phyloP scores from a whole-genome alignment of 2,113 vertebrate genomes.

The Tychaedon coryphoeus region DNA sequence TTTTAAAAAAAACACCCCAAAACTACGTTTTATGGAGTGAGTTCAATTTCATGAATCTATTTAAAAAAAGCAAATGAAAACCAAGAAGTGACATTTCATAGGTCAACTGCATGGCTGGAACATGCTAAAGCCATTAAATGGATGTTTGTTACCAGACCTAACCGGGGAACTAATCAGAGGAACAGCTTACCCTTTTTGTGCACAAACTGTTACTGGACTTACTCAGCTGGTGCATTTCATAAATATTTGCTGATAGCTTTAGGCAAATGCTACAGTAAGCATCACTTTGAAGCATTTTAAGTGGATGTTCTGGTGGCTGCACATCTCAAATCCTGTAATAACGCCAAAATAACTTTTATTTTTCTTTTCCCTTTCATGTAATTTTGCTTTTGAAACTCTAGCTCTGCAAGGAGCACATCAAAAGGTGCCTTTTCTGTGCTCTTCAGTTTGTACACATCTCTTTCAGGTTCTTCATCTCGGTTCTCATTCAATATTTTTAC shows the following conservation, averaged over 20 bases:
- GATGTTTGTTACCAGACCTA: neutral
- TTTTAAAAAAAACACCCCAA: too few species aligned
- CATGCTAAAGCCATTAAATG: neutral
- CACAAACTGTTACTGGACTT: neutral
- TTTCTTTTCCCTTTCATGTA: neutral
- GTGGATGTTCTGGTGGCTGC: neutral
- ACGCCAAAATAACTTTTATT: neutral
- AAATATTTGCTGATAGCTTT: conserved; percentile 17
- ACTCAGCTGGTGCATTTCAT: neutral
- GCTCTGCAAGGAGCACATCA: neutral
- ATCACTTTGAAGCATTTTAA: neutral
- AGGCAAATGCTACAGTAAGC: neutral
- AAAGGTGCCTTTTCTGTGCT: neutral
- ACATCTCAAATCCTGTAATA: neutral
- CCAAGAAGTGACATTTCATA: neutral
- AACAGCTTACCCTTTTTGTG: neutral
- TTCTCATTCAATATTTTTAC: neutral
- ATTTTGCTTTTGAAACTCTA: neutral
- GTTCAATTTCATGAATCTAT: neutral
- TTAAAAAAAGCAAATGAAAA: neutral
- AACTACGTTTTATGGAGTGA: neutral
- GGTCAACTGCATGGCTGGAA: neutral
- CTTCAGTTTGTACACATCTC: neutral
- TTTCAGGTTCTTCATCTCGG: neutral
- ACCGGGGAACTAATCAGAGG: neutral